A percentile compares a stretch with the other conserved stretches of the same genome.
phyloP scores from a whole-genome alignment of 2,888 invertebrate species.

The Ennomos erosarius region DNA sequence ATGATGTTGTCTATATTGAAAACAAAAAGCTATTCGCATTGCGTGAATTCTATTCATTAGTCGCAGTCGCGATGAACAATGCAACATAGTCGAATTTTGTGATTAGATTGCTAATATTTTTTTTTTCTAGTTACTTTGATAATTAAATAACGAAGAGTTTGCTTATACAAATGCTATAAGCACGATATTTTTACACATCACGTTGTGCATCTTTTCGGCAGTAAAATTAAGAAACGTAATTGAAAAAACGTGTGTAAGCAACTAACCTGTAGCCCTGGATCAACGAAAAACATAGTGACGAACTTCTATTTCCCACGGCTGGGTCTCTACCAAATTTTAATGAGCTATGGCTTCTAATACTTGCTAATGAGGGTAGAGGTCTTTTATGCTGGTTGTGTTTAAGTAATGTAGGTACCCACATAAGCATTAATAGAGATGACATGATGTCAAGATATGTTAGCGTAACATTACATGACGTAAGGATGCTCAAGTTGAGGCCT shows the following conservation, averaged over 20 bases:
- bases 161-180: background rate
- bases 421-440: conserved; percentile 67
- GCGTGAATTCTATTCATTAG: no score
- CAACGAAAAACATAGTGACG: conserved; percentile 49
- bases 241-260: conserved; percentile 53
- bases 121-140: no score
- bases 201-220: conserved; percentile 14
- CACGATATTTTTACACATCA: conserved; percentile 11
- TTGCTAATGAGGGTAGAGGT: conserved; percentile 29
- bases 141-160: no score
- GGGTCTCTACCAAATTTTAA: conserved; percentile 34
- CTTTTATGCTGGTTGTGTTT: conserved; percentile 46
- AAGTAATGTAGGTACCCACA: conserved; percentile 50
- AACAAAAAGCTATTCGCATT: no score
- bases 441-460: conserved; percentile 70
- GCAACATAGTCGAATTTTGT: no score
- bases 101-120: no score
- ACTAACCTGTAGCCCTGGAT: conserved; percentile 52
- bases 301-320: conserved; percentile 58
- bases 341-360: conserved; percentile 32
- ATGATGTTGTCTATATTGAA: no score
- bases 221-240: conserved; percentile 49
- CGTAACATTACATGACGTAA: conserved; percentile 64
- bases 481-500: conserved; percentile 36
- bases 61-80: no score